Base-by-base conservation (phyloP, 2,888 invertebrate species). In the Apamea monoglypha region DNA sequence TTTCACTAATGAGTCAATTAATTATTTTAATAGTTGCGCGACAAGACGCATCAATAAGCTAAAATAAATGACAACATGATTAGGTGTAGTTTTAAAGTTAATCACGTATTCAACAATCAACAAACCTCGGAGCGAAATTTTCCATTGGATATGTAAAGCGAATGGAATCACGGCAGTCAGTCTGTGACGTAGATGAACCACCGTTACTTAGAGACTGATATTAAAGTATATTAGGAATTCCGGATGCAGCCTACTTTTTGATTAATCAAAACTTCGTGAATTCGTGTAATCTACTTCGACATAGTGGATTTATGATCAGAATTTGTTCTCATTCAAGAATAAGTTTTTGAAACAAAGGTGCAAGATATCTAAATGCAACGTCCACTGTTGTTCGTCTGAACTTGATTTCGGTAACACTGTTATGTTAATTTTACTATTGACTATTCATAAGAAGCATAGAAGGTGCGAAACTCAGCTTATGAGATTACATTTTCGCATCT, bases 81-180 rank as follows among this genome's bases (percentile, higher is more conserved):
- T 50, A 25, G 69, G 7, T 4, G 7, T 36, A 36, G 36, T 71
- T 67, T 66, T 40, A 40, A 71, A 71, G n/a, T 40, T 40, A 5
- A 67, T 68, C 68, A 72, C 29, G n/a, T 40, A 40, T 32, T 25
- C 12, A 32, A n/a, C n/a, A n/a, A n/a, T n/a, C n/a, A n/a, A n/a
- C n/a, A n/a, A n/a, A n/a, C 47, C 69, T 82, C 71, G 44, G 40
- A 79, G 81, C 77, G 66, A 85, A 90, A 88, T 85, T 85, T 90
- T 83, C 91, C 91, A 91, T 92, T 91, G 80, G 78, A 85, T 88
- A 91, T 91, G 87, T 90, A 85, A 89, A 91, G 80, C 82, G 82
- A 84, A 88, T 89, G 2, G 12, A 36, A 64, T 36, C 86, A 76
- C 75, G 74, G 80, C 78, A 80, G 81, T 61, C 78, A 53, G 10